Conservation (phyloP, 2,797 vertebrate species). For the Onychomys torridus region DNA sequence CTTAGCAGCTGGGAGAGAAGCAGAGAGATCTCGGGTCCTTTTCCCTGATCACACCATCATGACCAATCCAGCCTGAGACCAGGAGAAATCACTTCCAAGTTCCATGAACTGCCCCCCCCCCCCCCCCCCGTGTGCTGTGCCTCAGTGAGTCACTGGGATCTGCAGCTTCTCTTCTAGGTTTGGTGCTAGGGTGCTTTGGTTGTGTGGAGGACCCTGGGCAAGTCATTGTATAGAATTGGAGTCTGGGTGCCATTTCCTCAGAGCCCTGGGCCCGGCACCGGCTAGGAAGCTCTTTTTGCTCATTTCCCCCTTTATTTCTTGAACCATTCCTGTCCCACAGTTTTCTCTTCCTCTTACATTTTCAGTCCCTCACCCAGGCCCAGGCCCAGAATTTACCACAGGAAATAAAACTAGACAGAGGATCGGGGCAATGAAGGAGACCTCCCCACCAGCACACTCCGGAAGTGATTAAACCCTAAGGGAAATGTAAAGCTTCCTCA, state of each 20-base stretch:
- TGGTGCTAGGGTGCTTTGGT: neutral
- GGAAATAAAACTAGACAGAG: conserved; percentile 44
- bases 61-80: neutral
- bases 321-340: neutral
- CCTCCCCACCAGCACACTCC: neutral
- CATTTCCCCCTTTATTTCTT: neutral
- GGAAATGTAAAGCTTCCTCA: conserved; percentile 7
- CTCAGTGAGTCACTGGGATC: neutral
- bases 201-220: neutral
- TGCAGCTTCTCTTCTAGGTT: neutral
- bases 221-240: neutral
- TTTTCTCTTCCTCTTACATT: neutral
- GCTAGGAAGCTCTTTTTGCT: neutral
- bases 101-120: too few relatives aligned
- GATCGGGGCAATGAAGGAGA: neutral
- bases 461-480: conserved; percentile 50
- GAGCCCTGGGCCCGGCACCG: neutral
- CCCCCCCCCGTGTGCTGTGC: neutral
- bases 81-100: neutral
- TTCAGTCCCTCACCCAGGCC: neutral
- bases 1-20: neutral
- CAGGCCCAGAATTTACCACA: neutral
- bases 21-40: neutral
- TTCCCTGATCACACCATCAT: neutral
- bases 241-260: neutral